A percentile compares a stretch with the other conserved stretches of the same genome.
Conservation (phyloP, 1,140 invertebrate genomes). For the Anthonomus grandis region DNA sequence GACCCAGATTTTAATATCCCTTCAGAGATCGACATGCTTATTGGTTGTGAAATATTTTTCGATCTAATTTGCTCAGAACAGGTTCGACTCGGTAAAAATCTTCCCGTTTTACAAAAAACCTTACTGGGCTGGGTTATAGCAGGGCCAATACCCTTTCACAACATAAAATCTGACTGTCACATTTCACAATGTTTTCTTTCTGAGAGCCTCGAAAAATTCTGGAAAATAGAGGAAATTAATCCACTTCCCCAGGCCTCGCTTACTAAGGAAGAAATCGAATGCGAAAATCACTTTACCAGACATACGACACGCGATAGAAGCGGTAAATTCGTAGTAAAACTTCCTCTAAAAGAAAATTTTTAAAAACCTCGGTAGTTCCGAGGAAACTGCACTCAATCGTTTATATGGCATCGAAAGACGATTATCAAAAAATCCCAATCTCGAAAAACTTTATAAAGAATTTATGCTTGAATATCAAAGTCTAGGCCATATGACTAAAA, state of each 20-base stretch:
- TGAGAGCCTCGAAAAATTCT: slow-evolving; percentile 16
- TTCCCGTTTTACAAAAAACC: slow-evolving; percentile 38
- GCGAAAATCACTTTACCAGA: slow-evolving; percentile 26
- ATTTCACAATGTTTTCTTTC: not conserved
- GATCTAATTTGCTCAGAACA: slow-evolving; percentile 15
- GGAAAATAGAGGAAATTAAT: slow-evolving; percentile 8
- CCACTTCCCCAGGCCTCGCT: not conserved
- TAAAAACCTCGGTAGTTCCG: slow-evolving; percentile 30
- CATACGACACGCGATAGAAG: slow-evolving; percentile 1
- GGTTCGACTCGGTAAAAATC: slow-evolving; percentile 27
- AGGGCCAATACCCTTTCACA: not conserved
- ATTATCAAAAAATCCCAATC: slow-evolving; percentile 23
- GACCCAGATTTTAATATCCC: slow-evolving; percentile 35
- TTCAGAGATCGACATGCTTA: slow-evolving; percentile 33
- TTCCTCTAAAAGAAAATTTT: slow-evolving; percentile 20
- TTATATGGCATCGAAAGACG: slow-evolving; percentile 23
- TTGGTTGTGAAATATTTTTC: slow-evolving; percentile 37
- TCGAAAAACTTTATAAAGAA: slow-evolving; percentile 36
- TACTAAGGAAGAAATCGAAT: slow-evolving; percentile 21
- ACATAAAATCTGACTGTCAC: not conserved
- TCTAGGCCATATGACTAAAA: slow-evolving; percentile 43
- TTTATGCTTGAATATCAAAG: slow-evolving; percentile 46
- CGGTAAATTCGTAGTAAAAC: slow-evolving; percentile 25
- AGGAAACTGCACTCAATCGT: slow-evolving; percentile 26
- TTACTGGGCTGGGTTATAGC: slow-evolving; percentile 37